Conservation (phyloP, 2,888 invertebrate genomes). For the Brachypterus glaber region DNA sequence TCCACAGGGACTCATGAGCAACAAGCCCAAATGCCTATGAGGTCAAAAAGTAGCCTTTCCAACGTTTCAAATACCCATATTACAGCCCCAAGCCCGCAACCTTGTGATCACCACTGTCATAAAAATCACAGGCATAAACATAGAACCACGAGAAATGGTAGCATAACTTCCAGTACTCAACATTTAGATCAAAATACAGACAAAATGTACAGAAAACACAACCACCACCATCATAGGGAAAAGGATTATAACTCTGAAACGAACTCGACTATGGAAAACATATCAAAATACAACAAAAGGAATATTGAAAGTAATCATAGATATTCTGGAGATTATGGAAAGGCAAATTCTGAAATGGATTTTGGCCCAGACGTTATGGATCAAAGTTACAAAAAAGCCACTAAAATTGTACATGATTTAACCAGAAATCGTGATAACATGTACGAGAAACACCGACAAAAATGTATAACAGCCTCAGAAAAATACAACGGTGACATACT, state of each 20-base stretch:
- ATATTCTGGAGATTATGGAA: slow-evolving; percentile 24
- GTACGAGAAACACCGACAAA: slow-evolving; percentile 37
- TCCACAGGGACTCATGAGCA: no score
- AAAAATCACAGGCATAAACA: slow-evolving; percentile 32
- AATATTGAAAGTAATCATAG: slow-evolving; percentile 22
- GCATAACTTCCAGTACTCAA: slow-evolving; percentile 43
- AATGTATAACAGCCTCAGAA: slow-evolving; percentile 37
- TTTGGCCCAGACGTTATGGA: slow-evolving; percentile 33
- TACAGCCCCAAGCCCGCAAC: slow-evolving; percentile 33
- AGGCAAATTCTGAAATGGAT: slow-evolving; percentile 27
- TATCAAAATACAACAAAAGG: slow-evolving; percentile 24
- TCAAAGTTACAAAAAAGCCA: slow-evolving; percentile 38
- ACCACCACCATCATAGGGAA: slow-evolving; percentile 34
- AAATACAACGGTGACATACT: slow-evolving; percentile 37
- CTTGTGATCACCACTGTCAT: slow-evolving; percentile 27
- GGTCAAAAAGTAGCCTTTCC: slow-evolving; percentile 45
- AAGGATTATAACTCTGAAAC: slow-evolving; percentile 52
- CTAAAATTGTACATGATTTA: slow-evolving; percentile 38
- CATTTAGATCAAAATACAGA: slow-evolving; percentile 41
- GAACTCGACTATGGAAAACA: slow-evolving; percentile 47
- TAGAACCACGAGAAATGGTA: slow-evolving; percentile 28
- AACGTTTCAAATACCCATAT: slow-evolving; percentile 49
- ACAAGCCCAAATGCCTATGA: slow-evolving; percentile 39
- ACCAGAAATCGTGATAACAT: slow-evolving; percentile 30
- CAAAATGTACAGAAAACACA: slow-evolving; percentile 28